These are phyloP conservation scores for Argyra leucocephala DNA, from an alignment of 2,888 invertebrate species.

Conservation along the genomic window DNA sequence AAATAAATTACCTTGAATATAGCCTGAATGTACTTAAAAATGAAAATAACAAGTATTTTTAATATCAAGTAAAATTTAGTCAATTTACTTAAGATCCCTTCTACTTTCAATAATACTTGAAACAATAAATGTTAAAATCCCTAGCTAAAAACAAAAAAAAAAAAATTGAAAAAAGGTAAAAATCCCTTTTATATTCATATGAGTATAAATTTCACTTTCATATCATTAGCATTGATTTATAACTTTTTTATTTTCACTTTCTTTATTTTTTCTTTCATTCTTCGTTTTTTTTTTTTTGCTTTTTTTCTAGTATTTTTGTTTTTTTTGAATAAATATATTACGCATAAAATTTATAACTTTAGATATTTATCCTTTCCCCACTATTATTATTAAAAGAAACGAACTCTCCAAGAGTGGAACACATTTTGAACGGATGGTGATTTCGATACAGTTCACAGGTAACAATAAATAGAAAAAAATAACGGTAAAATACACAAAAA, in stretches of 20 bases:
- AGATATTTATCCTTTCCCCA: background rate
- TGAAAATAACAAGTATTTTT: too few relatives aligned
- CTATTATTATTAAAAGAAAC: too few relatives aligned
- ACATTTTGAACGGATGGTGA: background rate
- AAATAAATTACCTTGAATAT: too few relatives aligned
- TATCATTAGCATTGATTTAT: slow-evolving; percentile 6
- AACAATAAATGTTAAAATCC: background rate
- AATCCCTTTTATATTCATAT: background rate
- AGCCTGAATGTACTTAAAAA: too few relatives aligned
- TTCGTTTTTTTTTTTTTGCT: background rate
- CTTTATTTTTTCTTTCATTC: background rate
- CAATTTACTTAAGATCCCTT: background rate
- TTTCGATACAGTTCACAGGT: background rate
- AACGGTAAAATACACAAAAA: background rate
- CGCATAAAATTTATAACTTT: background rate
- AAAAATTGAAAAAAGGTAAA: background rate
- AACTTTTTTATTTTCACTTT: background rate
- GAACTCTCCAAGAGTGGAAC: too few relatives aligned
- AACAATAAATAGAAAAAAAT: background rate
- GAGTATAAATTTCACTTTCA: slow-evolving; percentile 6
- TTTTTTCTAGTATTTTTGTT: background rate
- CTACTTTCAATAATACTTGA: background rate
- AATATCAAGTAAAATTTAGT: too few relatives aligned
- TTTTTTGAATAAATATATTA: background rate
- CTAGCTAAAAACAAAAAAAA: background rate